A percentile compares a stretch with the other conserved stretches of the same genome.
Evolutionary conservation across 1,140 invertebrate genomes (phyloP).

Genomic region (Mylabris phalerata): DNA sequence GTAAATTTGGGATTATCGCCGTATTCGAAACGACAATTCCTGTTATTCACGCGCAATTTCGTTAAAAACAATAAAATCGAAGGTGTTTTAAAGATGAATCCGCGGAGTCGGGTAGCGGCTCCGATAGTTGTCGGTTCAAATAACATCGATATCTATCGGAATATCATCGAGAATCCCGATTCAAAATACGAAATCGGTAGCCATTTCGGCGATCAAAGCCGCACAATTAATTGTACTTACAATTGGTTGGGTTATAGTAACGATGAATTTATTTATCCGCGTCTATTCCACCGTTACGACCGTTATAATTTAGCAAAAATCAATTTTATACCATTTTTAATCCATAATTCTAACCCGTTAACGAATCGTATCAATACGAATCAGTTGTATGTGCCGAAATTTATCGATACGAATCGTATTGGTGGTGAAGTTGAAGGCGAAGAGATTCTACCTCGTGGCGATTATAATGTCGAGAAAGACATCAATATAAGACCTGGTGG

Average conservation of each 20-base stretch:
- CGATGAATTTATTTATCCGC: conserved; percentile 69
- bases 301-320: conserved; percentile 87
- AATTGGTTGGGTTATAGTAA: conserved; percentile 86
- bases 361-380: conserved; percentile 67
- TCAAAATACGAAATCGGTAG: conserved; percentile 92
- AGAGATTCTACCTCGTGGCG: conserved; percentile 67
- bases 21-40: conserved; percentile 68
- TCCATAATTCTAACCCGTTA: conserved; percentile 76
- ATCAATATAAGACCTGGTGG: conserved; percentile 86
- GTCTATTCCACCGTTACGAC: conserved; percentile 85
- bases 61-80: conserved; percentile 77
- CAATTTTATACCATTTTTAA: conserved; percentile 74
- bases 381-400: conserved; percentile 68
- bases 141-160: conserved; percentile 84
- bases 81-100: conserved; percentile 72
- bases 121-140: conserved; percentile 83
- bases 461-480: conserved; percentile 81
- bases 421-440: conserved; percentile 86
- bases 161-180: conserved; percentile 86
- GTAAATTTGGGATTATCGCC: conserved; percentile 81
- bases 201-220: conserved; percentile 89
- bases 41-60: conserved; percentile 85
- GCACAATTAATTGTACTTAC: conserved; percentile 85
- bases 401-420: conserved; percentile 62
- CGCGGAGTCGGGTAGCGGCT: conserved; percentile 81